phyloP scores from a whole-genome alignment of 2,797 vertebrate species.

The Acanthurus lineatus region DNA sequence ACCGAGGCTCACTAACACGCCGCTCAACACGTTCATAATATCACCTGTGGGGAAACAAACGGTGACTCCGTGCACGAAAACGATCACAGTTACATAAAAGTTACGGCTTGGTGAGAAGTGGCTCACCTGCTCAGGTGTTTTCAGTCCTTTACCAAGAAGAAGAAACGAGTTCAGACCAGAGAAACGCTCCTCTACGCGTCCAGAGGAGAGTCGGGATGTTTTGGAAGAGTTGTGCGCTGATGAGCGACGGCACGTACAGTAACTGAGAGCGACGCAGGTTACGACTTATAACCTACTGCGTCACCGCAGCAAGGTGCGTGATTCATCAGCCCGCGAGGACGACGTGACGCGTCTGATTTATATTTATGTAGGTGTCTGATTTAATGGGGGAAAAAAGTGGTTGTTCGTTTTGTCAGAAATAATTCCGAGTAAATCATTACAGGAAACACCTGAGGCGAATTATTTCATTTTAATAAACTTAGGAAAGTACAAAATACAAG shows the following conservation, averaged over 20 bases:
- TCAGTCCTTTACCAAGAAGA: not conserved
- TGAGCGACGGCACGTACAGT: not conserved
- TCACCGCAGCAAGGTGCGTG: slow-evolving; percentile 25
- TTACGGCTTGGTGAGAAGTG: not conserved
- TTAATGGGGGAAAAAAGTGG: not conserved
- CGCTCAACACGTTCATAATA: slow-evolving; percentile 49
- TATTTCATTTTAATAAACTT: no score
- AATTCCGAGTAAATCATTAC: not conserved
- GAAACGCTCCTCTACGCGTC: not conserved
- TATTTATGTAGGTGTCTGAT: not conserved
- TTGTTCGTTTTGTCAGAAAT: not conserved
- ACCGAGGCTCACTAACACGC: slow-evolving; percentile 63
- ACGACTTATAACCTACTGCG: slow-evolving; percentile 48
- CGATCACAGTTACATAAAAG: not conserved
- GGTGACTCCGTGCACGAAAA: not conserved
- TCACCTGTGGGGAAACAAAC: slow-evolving; percentile 48
- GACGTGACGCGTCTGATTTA: not conserved
- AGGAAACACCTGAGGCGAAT: not conserved
- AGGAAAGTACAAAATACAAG: no score
- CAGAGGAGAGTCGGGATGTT: not conserved
- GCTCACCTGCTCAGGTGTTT: slow-evolving; percentile 37
- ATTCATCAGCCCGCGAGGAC: slow-evolving; percentile 18
- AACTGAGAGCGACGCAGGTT: slow-evolving; percentile 50
- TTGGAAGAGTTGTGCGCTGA: not conserved
- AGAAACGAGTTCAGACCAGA: not conserved